Percentiles rank a stretch among this genome's conserved stretches.
Conservation (phyloP, 1,140 invertebrate species). For the Amphibalanus amphitrite region DNA sequence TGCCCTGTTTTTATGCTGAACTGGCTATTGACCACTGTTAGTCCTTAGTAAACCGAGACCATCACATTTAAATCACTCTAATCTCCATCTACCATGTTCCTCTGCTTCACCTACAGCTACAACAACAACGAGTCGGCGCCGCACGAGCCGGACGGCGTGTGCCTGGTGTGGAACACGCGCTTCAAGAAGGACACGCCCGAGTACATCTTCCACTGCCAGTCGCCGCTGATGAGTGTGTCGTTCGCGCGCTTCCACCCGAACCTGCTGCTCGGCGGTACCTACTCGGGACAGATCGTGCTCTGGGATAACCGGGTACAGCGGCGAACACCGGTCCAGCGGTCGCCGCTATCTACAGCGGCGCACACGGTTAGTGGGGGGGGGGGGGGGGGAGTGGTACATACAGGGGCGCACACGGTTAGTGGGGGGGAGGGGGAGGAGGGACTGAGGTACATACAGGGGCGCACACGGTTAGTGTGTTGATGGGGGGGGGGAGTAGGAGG, state of each 20-base stretch:
- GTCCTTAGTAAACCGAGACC: no score
- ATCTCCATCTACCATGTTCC: no score
- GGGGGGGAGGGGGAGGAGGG: no score
- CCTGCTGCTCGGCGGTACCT: constrained; percentile 89
- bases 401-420: constrained; percentile 73
- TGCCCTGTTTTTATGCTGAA: no score
- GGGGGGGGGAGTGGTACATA: no score
- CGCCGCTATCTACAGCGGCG: constrained; percentile 76
- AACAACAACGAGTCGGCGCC: constrained; percentile 87
- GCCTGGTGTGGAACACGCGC: constrained; percentile 94
- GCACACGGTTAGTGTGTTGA: no score
- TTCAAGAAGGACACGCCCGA: constrained; percentile 94
- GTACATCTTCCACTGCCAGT: constrained; percentile 95
- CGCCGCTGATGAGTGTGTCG: constrained; percentile 82
- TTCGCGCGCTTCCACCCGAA: constrained; percentile 97
- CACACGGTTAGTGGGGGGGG: constrained; percentile 68
- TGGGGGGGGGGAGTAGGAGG: no score
- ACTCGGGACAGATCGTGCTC: constrained; percentile 94
- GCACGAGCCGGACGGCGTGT: constrained; percentile 92
- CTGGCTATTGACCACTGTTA: no score
- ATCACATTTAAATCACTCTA: no score
- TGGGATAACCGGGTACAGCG: constrained; percentile 98
- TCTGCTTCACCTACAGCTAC: constrained; percentile 38
- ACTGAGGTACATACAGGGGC: no score
- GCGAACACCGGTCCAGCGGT: constrained; percentile 89